These are phyloP conservation scores for Orthonyx spaldingii DNA, from an alignment of 2,113 vertebrate genomes.

Conservation along the genomic window DNA sequence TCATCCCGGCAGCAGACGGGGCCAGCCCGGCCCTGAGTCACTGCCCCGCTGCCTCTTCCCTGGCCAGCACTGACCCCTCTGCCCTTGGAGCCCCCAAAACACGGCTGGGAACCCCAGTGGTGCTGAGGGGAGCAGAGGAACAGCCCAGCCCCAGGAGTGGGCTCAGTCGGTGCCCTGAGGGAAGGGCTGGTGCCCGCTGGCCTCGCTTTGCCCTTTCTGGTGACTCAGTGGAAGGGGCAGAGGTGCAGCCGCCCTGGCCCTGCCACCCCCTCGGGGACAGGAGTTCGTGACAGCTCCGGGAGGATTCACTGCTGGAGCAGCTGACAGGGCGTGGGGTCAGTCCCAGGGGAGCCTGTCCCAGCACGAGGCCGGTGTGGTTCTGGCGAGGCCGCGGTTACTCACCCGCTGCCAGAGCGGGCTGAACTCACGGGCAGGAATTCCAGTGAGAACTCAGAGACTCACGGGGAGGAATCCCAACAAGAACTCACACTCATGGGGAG, in stretches of 20 bases:
- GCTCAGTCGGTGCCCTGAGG: accelerated
- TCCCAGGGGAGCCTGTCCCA: background rate
- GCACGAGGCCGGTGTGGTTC: accelerated
- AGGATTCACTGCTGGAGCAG: background rate
- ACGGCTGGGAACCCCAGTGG: background rate
- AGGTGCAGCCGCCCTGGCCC: accelerated
- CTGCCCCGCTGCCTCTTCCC: accelerated
- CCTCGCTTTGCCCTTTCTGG: background rate
- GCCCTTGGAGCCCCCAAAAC: background rate
- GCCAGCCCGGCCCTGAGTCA: background rate
- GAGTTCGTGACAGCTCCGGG: background rate
- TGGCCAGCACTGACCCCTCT: accelerated
- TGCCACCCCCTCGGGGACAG: background rate
- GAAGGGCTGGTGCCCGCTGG: background rate
- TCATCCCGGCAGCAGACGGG: background rate
- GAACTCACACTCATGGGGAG: background rate
- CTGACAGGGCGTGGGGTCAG: background rate
- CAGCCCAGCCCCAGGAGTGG: background rate
- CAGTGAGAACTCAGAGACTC: background rate
- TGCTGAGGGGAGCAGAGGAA: background rate
- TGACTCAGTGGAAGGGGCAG: background rate
- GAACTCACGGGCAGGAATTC: background rate
- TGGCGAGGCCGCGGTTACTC: background rate
- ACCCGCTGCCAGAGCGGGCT: accelerated
- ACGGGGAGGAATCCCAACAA: background rate